A percentile compares a stretch with the other conserved stretches of the same genome.
phyloP scores from a whole-genome alignment of 2,113 vertebrate genomes.

The Maccullochella peelii region DNA sequence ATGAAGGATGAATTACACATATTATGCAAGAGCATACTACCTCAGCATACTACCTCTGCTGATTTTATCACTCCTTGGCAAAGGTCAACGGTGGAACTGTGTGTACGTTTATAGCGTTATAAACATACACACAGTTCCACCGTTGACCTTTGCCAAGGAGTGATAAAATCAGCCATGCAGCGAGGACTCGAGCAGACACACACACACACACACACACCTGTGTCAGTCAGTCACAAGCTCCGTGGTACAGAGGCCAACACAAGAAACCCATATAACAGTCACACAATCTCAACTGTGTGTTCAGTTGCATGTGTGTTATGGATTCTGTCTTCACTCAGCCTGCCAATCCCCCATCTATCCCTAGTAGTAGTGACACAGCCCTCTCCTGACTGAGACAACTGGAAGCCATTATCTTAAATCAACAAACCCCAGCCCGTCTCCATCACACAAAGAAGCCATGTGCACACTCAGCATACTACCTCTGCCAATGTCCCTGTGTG shows the following conservation, averaged over 20 bases:
- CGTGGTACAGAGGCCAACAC: not conserved
- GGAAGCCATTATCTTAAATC: constrained; percentile 70
- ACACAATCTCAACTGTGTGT: constrained; percentile 12
- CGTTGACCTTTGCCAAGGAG: constrained; percentile 56
- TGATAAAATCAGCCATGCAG: constrained; percentile 38
- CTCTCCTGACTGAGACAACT: constrained; percentile 60
- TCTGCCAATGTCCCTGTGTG: constrained; percentile 4
- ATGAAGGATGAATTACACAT: no score
- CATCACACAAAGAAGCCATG: constrained; percentile 58
- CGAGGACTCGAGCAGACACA: not conserved
- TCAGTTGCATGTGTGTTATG: not conserved
- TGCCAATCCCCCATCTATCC: constrained; percentile 32
- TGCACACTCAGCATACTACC: constrained; percentile 67
- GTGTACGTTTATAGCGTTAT: no score
- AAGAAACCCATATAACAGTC: not conserved
- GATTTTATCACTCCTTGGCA: no score
- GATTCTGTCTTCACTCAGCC: constrained; percentile 3
- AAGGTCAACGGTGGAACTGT: no score
- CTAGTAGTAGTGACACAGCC: constrained; percentile 19
- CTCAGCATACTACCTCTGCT: no score
- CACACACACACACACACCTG: constrained; percentile 9
- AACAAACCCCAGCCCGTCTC: constrained; percentile 62
- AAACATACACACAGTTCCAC: constrained; percentile 39
- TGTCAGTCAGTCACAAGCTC: constrained; percentile 18
- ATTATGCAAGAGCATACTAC: constrained; percentile 62